Evolutionary conservation across 1,140 invertebrate species (phyloP).

Genomic region (Heliconius himera): DNA sequence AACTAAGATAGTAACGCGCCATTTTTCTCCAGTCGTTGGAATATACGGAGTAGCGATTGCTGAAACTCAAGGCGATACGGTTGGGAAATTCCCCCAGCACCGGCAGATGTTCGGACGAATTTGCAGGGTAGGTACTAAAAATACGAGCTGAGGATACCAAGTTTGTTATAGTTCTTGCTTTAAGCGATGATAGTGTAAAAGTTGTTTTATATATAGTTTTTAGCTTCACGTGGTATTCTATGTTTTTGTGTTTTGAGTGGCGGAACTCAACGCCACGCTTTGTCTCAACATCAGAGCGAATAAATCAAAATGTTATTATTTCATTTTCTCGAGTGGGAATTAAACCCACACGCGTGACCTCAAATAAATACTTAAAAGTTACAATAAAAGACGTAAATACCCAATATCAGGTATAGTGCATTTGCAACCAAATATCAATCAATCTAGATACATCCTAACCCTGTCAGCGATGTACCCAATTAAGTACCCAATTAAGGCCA

Average conservation of each 20-base stretch:
- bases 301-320: too few species aligned
- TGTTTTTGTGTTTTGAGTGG: too few species aligned
- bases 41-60: conserved; percentile 10
- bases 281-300: too few species aligned
- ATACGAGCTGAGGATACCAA: not conserved
- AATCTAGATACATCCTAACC: not conserved
- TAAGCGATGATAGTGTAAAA: not conserved
- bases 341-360: too few species aligned
- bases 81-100: conserved; percentile 6
- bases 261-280: too few species aligned
- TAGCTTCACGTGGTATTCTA: not conserved
- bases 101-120: conserved; percentile 2
- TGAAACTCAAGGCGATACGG: conserved; percentile 16
- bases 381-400: too few species aligned
- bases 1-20: not conserved
- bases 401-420: not conserved
- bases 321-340: too few species aligned
- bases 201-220: not conserved
- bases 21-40: not conserved
- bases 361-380: too few species aligned
- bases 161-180: not conserved
- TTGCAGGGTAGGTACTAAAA: not conserved
- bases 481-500: conserved; percentile 8
- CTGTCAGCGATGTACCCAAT: conserved; percentile 12
- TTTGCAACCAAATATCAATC: not conserved